Base-by-base conservation (phyloP, 2,113 vertebrate species). In the Myanophis thanlyinensis region DNA sequence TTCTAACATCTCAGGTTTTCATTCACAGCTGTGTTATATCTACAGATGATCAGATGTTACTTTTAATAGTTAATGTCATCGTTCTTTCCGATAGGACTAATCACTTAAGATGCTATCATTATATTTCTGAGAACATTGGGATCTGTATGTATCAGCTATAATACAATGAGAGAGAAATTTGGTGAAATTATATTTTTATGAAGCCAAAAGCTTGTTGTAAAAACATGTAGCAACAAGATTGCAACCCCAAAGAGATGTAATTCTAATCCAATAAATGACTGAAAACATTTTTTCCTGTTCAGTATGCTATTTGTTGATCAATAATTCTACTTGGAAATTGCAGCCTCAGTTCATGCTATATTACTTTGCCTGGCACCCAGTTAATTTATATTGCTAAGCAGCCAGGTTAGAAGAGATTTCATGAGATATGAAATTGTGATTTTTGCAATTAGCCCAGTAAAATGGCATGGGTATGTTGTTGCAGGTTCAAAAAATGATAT, bases 61-160 rank as follows among this genome's bases (percentile, higher is more conserved):
- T 59, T 59, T 46, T 86, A 49, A 59, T 3, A 92, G 23, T 7
- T 44, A n/a, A 91, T n/a, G 48, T 47, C 25, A 2, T 0, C 56
- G 3, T 48, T 0, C 0, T 25, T 20, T 27, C 47, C 85, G 40
- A 10, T 53, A 25, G 67, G 49, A 27, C n/a, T 27, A 49, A 56
- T 51, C 1, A 67, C 51, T 12, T 0, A 1, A 56, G 80, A 5
- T 56, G 35, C 7, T 46, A n/a, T 52, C 25, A 22, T 85, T 85
- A 18, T 54, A 44, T 18, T 54, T 56, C 12, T 4, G 13, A 56
- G 51, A 91, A 85, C 13, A 56, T 30, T 86, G 80, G 25, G 73
- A 85, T 56, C 25, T 62, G 3, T 47, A 53, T 59, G 0, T 48
- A 30, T 47, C 47, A 46, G 1, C 47, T 15, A 30, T 40, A 30